Conservation (phyloP, 2,797 vertebrate species). For the Scolopax bukidnonensis region DNA sequence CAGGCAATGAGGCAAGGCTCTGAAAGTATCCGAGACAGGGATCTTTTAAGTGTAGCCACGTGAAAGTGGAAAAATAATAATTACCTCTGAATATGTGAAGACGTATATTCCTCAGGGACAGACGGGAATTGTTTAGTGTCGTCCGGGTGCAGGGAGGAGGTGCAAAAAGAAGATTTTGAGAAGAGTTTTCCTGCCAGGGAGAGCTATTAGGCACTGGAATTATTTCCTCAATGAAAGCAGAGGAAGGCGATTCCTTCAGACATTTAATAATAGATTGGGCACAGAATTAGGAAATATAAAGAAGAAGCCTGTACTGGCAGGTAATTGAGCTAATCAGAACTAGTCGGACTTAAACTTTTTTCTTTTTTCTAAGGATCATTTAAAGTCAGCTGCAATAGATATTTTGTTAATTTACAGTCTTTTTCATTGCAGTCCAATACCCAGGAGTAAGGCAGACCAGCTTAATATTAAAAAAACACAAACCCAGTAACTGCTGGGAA, state of each 20-base stretch:
- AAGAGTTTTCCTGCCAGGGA: constrained; percentile 55
- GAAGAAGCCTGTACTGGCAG: constrained; percentile 58
- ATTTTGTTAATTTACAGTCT: constrained; percentile 31
- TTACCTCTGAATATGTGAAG: constrained; percentile 40
- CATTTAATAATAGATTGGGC: constrained; percentile 72
- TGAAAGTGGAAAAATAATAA: constrained; percentile 57
- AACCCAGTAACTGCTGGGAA: neutral
- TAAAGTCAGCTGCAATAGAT: constrained; percentile 39
- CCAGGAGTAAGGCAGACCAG: constrained; percentile 26
- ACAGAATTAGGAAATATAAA: constrained; percentile 71
- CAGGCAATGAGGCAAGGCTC: constrained; percentile 38
- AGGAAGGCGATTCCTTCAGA: constrained; percentile 65
- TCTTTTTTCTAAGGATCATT: neutral
- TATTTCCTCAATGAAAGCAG: constrained; percentile 68
- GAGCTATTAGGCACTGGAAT: constrained; percentile 64
- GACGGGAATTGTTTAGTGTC: constrained; percentile 5
- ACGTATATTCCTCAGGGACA: constrained; percentile 43
- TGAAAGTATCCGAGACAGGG: constrained; percentile 5
- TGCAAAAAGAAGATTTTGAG: constrained; percentile 58
- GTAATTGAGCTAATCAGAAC: constrained; percentile 52
- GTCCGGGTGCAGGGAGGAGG: constrained; percentile 43
- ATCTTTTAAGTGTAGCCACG: constrained; percentile 7
- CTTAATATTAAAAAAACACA: constrained; percentile 14
- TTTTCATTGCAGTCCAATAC: constrained; percentile 33
- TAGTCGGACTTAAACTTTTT: neutral